Base-by-base conservation (phyloP, 1,140 invertebrate genomes). In the Pinna nobilis region DNA sequence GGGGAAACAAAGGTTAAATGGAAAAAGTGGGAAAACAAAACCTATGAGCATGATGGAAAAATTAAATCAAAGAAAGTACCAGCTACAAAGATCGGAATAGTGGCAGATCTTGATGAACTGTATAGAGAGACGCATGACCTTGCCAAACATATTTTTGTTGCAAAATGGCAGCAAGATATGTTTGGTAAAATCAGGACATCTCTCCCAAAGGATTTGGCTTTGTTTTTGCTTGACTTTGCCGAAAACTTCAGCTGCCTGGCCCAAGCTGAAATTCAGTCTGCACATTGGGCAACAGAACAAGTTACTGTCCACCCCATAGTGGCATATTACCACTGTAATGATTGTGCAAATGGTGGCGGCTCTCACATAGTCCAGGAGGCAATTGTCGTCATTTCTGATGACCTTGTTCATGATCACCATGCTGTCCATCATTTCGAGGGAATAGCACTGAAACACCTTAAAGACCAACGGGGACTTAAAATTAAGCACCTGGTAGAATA, bases 401-500 rank as follows among this genome's bases (percentile, higher is more conserved):
- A 79, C 50, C 53, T 30, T 13, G 39, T 55, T 13, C 77, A 79
- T 67, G 77, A 76, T 25, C 30, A 35, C 47, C 64, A 76, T 70
- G 74, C 70, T 44, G 77, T 79, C 2, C 55, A 70, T 5, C 15
- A 33, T 32, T 76, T 79, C 50, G 44, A 55, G 20, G 35, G 11
- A 25, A 50, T 33, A 11, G 37, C 57, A 25, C 35, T 63, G 9
- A 15, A 23, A 4, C 57, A 75, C 35, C 65, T 78, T 6, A 63
- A 33, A 44, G 39, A 69, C 3, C 25, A 47, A 7, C 47, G 57
- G 32, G 50, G 39, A 15, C 11, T 77, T 9, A 20, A 3, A 3
- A 51, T 78, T 23, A 15, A 50, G 32, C 55, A 39, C 39, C 33
- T 51, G 18, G 66, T 78, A n/a, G 44, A 74, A 4, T 78, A 61